These are phyloP conservation scores for Mamestra configurata DNA, from an alignment of 1,140 invertebrate genomes.

Conservation along the genomic window DNA sequence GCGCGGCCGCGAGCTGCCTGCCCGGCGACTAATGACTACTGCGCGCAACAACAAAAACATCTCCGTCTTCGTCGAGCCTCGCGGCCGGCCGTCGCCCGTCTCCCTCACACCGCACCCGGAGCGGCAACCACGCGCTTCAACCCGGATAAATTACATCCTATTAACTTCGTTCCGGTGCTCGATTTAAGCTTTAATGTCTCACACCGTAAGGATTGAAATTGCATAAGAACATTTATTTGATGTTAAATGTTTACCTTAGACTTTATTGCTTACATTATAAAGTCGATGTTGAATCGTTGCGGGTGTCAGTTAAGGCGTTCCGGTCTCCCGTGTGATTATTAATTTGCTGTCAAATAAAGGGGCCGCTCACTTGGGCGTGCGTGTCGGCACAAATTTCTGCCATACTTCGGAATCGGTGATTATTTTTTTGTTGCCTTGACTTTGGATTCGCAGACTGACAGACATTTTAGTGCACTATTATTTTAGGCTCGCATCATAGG, in stretches of 20 bases:
- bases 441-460: slow-evolving; percentile 82
- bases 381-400: slow-evolving; percentile 87
- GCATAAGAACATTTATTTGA: slow-evolving; percentile 71
- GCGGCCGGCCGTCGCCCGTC: slow-evolving; percentile 60
- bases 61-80: slow-evolving; percentile 70
- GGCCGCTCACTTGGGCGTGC: slow-evolving; percentile 86
- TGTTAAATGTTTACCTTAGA: slow-evolving; percentile 74
- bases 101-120: slow-evolving; percentile 75
- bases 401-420: slow-evolving; percentile 86
- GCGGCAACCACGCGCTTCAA: slow-evolving; percentile 82
- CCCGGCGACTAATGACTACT: slow-evolving; percentile 77
- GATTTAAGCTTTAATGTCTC: slow-evolving; percentile 84
- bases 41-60: slow-evolving; percentile 75
- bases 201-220: slow-evolving; percentile 83
- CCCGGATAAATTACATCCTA: slow-evolving; percentile 88
- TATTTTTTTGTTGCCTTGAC: slow-evolving; percentile 82
- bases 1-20: slow-evolving; percentile 69
- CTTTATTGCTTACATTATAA: slow-evolving; percentile 77
- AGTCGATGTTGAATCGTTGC: slow-evolving; percentile 74
- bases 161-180: slow-evolving; percentile 82
- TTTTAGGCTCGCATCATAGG: slow-evolving; percentile 65
- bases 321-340: slow-evolving; percentile 80
- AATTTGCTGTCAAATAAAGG: slow-evolving; percentile 88
- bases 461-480: slow-evolving; percentile 75
- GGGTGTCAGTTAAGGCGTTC: slow-evolving; percentile 74